Evolutionary conservation across 2,888 invertebrate species (phyloP), one percentile per base, ranked within the genome.

Genomic region (Lepeophtheirus nordmannii): DNA sequence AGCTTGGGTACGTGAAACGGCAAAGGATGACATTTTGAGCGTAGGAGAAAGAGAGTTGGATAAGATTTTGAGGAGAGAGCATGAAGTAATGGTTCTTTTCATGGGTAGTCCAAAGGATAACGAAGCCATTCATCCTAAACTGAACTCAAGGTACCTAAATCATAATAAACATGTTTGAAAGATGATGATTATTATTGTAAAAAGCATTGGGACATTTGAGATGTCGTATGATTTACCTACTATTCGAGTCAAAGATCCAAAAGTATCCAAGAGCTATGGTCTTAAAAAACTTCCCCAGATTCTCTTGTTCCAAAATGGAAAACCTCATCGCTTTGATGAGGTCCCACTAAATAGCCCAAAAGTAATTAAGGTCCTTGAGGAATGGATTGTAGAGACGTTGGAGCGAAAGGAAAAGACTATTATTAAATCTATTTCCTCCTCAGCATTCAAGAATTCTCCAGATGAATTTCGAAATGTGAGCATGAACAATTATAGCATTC

Each of bases 381-480:
- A 46, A 46, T 46, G 53, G 53, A 17, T 46, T 46, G 53, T 46
- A 5, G 53, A 46, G 53, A 46, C 53, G n/a, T 17, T 46, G 53
- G 53, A 46, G 5, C 53, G 53, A 17, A 46, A 46, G 8, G 53
- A 46, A 17, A 46, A 46, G 17, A 46, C 2, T 3, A 8, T 46
- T 8, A 46, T 46, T n/a, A 46, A 46, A 17, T 46, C 53, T 17
- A 46, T 46, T n/a, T 46, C 53, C 17, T 46, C 53, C 5, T 46
- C 53, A n/a, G 53, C 17, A 46, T 46, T 46, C 17, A 46, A 46
- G 53, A 46, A 46, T 5, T 46, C 53, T 17, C 53, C 53, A 17
- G 53, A 46, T 8, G 53, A 46, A 46, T 46, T 46, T 17, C 53
- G 17, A 46, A 46, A 46, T 46, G 53, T 46, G 53, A 46, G 53